phyloP scores from a whole-genome alignment of 2,888 invertebrate genomes.

The Onchidella celtica region DNA sequence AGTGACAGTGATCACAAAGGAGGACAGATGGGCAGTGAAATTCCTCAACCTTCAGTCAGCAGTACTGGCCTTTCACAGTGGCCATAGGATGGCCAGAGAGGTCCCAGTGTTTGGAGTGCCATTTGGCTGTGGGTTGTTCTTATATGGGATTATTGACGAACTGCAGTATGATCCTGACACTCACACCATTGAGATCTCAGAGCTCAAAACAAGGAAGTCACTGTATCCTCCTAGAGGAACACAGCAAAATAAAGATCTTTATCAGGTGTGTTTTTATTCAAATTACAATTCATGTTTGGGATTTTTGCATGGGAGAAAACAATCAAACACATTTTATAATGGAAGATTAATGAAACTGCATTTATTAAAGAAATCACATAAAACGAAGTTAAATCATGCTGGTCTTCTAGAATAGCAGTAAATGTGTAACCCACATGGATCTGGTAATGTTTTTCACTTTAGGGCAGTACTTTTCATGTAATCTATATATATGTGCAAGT shows the following conservation, averaged over 20 bases:
- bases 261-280: conserved; percentile 51
- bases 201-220: conserved; percentile 72
- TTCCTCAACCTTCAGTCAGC: conserved; percentile 69
- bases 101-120: conserved; percentile 77
- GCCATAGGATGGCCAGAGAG: conserved; percentile 67
- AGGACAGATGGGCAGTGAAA: conserved; percentile 75
- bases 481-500: too few species aligned
- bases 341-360: too few species aligned
- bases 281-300: too few species aligned
- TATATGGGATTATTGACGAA: conserved; percentile 77
- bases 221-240: conserved; percentile 65
- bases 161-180: conserved; percentile 72
- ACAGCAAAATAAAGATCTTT: conserved; percentile 66
- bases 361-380: too few species aligned
- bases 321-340: too few species aligned
- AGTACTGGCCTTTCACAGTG: conserved; percentile 63
- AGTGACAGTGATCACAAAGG: conserved; percentile 69
- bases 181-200: conserved; percentile 68
- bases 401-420: too few species aligned
- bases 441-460: too few species aligned
- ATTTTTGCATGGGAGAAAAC: too few species aligned
- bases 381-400: too few species aligned
- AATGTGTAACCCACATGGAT: too few species aligned
- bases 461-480: too few species aligned
- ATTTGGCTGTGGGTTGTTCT: conserved; percentile 68